Conservation (phyloP, 2,888 invertebrate genomes). For the Ligdia adustata region DNA sequence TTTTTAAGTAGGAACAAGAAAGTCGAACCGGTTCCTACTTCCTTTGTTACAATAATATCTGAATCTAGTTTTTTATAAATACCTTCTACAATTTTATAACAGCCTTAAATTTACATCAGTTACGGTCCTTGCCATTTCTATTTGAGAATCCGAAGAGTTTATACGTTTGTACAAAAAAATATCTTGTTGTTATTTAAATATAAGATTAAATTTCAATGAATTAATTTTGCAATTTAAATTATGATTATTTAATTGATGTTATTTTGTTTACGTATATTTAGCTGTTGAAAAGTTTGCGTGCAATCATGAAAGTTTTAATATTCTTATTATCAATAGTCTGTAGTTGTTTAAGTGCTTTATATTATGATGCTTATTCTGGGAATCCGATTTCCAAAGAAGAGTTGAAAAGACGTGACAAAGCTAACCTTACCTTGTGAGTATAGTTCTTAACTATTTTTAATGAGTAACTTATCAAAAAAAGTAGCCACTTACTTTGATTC, state of each 20-base stretch:
- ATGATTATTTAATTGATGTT: background rate
- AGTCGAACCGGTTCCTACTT: constrained; percentile 66
- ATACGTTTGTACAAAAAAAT: too few species aligned
- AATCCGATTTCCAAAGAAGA: constrained; percentile 48
- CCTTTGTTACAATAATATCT: background rate
- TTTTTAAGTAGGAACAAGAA: constrained; percentile 45
- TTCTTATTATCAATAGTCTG: constrained; percentile 34
- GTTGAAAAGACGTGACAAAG: constrained; percentile 47
- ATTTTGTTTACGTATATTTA: background rate
- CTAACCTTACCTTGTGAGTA: constrained; percentile 63
- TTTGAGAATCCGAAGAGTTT: background rate
- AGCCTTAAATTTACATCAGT: background rate
- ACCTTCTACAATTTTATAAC: constrained; percentile 6
- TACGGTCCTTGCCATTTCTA: constrained; percentile 4
- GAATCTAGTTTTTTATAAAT: constrained; percentile 3
- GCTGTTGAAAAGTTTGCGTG: background rate
- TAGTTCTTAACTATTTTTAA: background rate
- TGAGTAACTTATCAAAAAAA: too few species aligned
- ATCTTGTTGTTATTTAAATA: background rate
- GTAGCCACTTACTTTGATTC: too few species aligned
- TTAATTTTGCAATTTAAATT: too few species aligned
- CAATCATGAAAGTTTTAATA: constrained; percentile 39
- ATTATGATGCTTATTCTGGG: constrained; percentile 55
- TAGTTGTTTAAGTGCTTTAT: constrained; percentile 35
- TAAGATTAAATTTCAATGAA: background rate